phyloP scores from a whole-genome alignment of 2,113 vertebrate genomes.

The Hepsetus odoe region DNA sequence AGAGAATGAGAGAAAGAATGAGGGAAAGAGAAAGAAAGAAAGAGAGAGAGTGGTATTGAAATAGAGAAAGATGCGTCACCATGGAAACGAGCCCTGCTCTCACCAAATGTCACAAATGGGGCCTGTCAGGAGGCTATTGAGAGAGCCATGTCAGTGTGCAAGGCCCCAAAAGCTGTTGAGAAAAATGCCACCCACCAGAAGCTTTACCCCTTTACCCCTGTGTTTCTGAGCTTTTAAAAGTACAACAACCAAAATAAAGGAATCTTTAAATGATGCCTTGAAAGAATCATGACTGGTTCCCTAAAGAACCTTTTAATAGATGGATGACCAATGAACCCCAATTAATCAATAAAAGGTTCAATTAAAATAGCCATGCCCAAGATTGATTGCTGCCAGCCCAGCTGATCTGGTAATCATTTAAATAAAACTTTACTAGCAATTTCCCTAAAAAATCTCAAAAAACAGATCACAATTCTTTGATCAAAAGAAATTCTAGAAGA shows the following conservation, averaged over 20 bases:
- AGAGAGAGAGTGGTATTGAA: neutral
- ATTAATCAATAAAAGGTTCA: too few species aligned
- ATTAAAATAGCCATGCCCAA: too few species aligned
- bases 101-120: constrained; percentile 36
- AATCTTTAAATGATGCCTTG: too few species aligned
- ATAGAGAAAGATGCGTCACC: constrained; percentile 6
- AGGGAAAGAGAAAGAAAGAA: neutral
- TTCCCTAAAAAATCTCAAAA: too few species aligned
- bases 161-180: neutral
- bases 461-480: too few species aligned
- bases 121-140: neutral
- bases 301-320: too few species aligned
- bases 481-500: too few species aligned
- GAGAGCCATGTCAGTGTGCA: constrained; percentile 9
- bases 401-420: too few species aligned
- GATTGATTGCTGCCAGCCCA: too few species aligned
- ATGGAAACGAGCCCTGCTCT: constrained; percentile 37
- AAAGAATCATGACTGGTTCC: too few species aligned
- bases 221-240: neutral
- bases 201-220: neutral
- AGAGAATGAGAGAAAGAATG: constrained; percentile 58
- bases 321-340: too few species aligned
- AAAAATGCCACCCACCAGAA: neutral
- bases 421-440: too few species aligned
- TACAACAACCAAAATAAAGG: neutral